A percentile compares a stretch with the other conserved stretches of the same genome.
Conservation (phyloP, 2,797 vertebrate species). For the Coregonus ussuriensis region DNA sequence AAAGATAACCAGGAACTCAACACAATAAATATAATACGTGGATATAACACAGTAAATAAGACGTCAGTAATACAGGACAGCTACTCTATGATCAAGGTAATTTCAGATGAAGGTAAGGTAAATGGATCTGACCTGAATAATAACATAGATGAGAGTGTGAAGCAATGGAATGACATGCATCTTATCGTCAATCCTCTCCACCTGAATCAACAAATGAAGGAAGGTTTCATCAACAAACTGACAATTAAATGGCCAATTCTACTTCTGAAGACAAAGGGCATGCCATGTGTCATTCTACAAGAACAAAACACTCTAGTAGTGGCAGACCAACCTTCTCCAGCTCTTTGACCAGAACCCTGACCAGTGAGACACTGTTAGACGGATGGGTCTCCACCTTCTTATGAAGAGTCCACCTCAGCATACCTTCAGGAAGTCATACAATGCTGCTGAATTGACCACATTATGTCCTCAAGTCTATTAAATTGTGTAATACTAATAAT, state of each 20-base stretch:
- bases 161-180: slow-evolving; percentile 82
- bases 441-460: too few species aligned
- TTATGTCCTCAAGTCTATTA: too few species aligned
- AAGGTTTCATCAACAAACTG: not conserved
- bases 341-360: slow-evolving; percentile 80
- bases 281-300: too few species aligned
- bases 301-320: too few species aligned
- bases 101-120: not conserved
- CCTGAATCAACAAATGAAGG: slow-evolving; percentile 58
- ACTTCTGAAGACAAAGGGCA: too few species aligned
- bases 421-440: slow-evolving; percentile 66
- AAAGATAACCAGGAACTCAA: not conserved
- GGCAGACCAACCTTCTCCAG: slow-evolving; percentile 77
- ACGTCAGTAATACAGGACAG: too few species aligned
- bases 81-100: too few species aligned
- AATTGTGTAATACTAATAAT: too few species aligned
- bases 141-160: slow-evolving; percentile 82
- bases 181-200: slow-evolving; percentile 60
- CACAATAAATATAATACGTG: too few species aligned
- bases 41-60: too few species aligned
- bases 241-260: too few species aligned
- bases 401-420: slow-evolving; percentile 85
- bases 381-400: slow-evolving; percentile 81
- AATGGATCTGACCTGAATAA: slow-evolving; percentile 75
- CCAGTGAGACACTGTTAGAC: slow-evolving; percentile 63